A percentile compares a stretch with the other conserved stretches of the same genome.
Conservation (phyloP, 2,113 vertebrate species). For the Labrus mixtus region DNA sequence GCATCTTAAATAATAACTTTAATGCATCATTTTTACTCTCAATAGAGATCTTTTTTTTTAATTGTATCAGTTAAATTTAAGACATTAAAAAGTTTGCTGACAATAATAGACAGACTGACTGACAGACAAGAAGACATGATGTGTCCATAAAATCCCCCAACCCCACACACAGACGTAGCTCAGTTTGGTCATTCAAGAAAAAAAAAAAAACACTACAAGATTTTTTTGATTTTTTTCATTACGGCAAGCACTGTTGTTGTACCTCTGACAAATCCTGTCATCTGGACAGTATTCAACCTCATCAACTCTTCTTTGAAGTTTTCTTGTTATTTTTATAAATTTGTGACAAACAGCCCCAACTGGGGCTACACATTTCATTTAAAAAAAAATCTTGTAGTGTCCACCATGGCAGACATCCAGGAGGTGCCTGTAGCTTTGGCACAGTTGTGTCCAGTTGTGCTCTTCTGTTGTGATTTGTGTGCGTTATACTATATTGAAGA, state of each 20-base stretch:
- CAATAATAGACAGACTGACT: conserved; percentile 70
- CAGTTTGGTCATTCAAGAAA: conserved; percentile 52
- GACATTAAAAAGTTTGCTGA: conserved; percentile 74
- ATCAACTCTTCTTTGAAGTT: not conserved
- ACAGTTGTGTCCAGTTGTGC: conserved; percentile 81
- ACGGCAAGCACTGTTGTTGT: conserved; percentile 26
- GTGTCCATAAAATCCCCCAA: conserved; percentile 54
- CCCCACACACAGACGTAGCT: conserved; percentile 41
- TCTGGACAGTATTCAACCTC: not conserved
- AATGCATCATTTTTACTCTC: conserved; percentile 67
- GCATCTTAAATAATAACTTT: conserved; percentile 78
- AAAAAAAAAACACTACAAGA: conserved; percentile 70
- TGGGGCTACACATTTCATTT: not conserved
- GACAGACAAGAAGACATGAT: conserved; percentile 57
- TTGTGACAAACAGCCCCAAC: conserved; percentile 23
- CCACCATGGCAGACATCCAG: conserved; percentile 63
- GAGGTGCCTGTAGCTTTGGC: conserved; percentile 78
- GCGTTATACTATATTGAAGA: conserved; percentile 94
- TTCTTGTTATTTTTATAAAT: conserved; percentile 27
- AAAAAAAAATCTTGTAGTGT: conserved; percentile 70
- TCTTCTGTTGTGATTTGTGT: conserved; percentile 60
- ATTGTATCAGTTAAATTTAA: conserved; percentile 67
- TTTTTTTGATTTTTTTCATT: conserved; percentile 46
- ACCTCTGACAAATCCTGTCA: conserved; percentile 13
- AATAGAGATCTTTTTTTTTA: conserved; percentile 46